Evolutionary conservation across 2,888 invertebrate genomes (phyloP).

Genomic region (Pollenia labialis): DNA sequence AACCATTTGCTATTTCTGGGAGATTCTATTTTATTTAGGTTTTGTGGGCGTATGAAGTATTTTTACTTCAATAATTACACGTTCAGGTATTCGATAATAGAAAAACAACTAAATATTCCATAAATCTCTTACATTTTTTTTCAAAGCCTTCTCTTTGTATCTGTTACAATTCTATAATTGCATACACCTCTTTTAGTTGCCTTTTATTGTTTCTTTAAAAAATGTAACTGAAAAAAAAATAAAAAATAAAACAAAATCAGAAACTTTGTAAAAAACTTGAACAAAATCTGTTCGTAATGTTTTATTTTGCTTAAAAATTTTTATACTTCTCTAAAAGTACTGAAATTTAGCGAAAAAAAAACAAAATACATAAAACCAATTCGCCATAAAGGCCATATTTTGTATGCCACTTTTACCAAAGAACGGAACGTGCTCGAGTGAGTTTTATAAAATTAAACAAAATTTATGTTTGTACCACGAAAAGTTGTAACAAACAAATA

Average conservation of each 20-base stretch:
- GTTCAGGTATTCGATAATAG: not conserved
- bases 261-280: slow-evolving; percentile 52
- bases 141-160: not conserved
- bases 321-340: slow-evolving; percentile 17
- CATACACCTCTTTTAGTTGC: not conserved
- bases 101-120: not conserved
- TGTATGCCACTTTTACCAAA: slow-evolving; percentile 65
- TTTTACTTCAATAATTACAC: not conserved
- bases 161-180: slow-evolving; percentile 9
- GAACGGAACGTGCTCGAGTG: slow-evolving; percentile 74
- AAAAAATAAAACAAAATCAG: slow-evolving; percentile 26
- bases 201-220: not conserved
- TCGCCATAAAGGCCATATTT: slow-evolving; percentile 60
- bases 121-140: slow-evolving; percentile 46
- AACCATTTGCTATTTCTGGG: too few relatives aligned
- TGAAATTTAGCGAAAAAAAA: slow-evolving; percentile 7
- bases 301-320: slow-evolving; percentile 37
- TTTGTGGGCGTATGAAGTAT: not conserved
- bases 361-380: slow-evolving; percentile 35
- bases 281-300: slow-evolving; percentile 53
- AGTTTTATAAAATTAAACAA: slow-evolving; percentile 78
- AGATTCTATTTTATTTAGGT: too few relatives aligned
- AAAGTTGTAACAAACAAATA: slow-evolving; percentile 56
- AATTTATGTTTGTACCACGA: slow-evolving; percentile 71
- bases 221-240: slow-evolving; percentile 49